These are phyloP conservation scores for Heliconius hewitsoni DNA, from an alignment of 1,140 invertebrate genomes.

Conservation along the genomic window DNA sequence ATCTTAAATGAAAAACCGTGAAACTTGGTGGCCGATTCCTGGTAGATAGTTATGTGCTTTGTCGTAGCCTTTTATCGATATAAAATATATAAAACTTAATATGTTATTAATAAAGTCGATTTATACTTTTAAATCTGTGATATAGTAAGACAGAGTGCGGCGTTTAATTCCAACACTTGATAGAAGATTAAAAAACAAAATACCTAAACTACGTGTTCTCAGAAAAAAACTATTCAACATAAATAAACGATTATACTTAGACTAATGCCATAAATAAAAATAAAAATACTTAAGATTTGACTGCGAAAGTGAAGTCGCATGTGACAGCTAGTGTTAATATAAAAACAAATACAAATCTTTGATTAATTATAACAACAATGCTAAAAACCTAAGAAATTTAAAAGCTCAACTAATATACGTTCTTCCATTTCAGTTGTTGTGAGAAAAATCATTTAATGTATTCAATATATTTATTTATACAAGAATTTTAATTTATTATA, in stretches of 20 bases:
- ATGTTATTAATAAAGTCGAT: not conserved
- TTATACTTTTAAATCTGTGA: not conserved
- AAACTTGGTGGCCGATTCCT: slow-evolving; percentile 53
- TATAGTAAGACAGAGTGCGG: not conserved
- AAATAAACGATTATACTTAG: no score
- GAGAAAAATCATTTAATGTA: not conserved
- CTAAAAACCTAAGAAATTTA: not conserved
- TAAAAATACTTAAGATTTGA: no score
- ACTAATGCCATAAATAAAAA: no score
- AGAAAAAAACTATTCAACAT: no score
- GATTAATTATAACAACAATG: not conserved
- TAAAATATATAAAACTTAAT: not conserved
- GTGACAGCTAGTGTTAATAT: not conserved
- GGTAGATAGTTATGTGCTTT: slow-evolving; percentile 48
- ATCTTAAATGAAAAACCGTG: slow-evolving; percentile 51
- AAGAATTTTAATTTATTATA: slow-evolving; percentile 9
- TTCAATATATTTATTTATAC: not conserved
- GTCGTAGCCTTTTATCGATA: slow-evolving; percentile 38
- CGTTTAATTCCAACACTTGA: not conserved
- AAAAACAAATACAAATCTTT: not conserved
- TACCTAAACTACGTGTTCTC: no score
- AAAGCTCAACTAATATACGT: not conserved
- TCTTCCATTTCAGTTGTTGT: not conserved
- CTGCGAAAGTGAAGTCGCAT: no score
- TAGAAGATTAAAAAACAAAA: no score